Base-by-base conservation (phyloP, 2,797 vertebrate species). In the Brotula barbata region DNA sequence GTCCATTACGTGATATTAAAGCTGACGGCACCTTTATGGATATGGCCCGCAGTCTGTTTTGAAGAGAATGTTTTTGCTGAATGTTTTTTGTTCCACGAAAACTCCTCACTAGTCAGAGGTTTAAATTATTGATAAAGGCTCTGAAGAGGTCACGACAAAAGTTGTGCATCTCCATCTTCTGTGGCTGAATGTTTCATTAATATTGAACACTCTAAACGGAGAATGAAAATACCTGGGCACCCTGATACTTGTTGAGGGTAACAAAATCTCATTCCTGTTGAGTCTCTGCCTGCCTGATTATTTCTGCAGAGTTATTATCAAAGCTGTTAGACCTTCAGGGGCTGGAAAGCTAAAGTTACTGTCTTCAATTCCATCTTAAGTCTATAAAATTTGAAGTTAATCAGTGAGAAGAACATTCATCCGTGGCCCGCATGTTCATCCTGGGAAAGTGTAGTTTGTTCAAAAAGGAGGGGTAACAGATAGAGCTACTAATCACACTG, bases 331-430 rank as follows among this genome's bases (percentile, higher is more conserved):
- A 68, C 64, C 65, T 63, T 69, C 12, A 42, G 51, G 45, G 59
- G 66, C 33, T 37, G 64, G 61, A 66, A 51, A 20, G 21, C 57
- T 57, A 62, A 80, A 78, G 80, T 84, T 72, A 73, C 47, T 34
- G 52, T 70, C 74, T 75, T 51, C 71, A 71, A 63, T 81, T 77
- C 61, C 71, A 60, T 43, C 7, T 15, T 44, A 40, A 71, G 51
- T 45, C 61, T 71, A 64, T 73, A 60, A 68, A 65, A 67, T 52
- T 51, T 75, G 46, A 60, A 72, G 61, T 80, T 71, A 81, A 82
- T 78, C 70, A 81, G 58, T 6, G 33, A 64, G 19, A 58, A 57
- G 50, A 71, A 47, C 54, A 31, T 77, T 71, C 56, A 57, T 64
- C 39, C 54, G 58, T 64, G 42, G 14, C 34, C 20, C 53, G n/a